Evolutionary conservation across 2,888 invertebrate genomes (phyloP).

Genomic region (Oxytorus armatus): DNA sequence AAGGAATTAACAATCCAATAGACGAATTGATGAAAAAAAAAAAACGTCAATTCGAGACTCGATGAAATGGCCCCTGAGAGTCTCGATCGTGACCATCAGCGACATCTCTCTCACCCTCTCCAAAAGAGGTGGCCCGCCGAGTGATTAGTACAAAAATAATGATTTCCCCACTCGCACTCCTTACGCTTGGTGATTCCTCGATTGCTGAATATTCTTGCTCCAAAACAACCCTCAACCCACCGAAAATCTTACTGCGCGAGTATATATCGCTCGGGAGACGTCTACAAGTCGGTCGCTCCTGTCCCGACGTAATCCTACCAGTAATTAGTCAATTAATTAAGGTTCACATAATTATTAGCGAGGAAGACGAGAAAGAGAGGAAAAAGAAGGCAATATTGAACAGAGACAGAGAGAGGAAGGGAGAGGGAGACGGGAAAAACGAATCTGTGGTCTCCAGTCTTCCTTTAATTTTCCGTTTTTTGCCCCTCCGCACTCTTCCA

Average conservation of each 20-base stretch:
- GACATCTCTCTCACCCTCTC: constrained; percentile 36
- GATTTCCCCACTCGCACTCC: constrained; percentile 65
- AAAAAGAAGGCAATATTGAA: constrained; percentile 21
- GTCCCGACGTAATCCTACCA: constrained; percentile 76
- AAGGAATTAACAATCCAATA: neutral
- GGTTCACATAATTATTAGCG: constrained; percentile 83
- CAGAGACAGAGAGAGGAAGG: constrained; percentile 10
- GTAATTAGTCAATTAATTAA: constrained; percentile 84
- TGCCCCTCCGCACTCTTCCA: neutral
- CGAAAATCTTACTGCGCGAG: constrained; percentile 44
- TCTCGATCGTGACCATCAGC: constrained; percentile 57
- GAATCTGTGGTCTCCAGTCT: constrained; percentile 53
- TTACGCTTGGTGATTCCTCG: constrained; percentile 67
- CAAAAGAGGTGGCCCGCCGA: constrained; percentile 55
- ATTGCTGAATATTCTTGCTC: constrained; percentile 52
- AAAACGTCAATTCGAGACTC: constrained; percentile 28
- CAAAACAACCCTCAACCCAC: constrained; percentile 38
- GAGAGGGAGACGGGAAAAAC: constrained; percentile 5
- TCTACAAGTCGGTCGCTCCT: constrained; percentile 58
- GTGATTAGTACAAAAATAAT: constrained; percentile 77
- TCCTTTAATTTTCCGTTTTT: constrained; percentile 61
- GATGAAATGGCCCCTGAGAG: constrained; percentile 40
- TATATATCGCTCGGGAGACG: constrained; percentile 57
- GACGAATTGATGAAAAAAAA: constrained; percentile 23
- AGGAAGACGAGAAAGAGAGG: constrained; percentile 76